Evolutionary conservation across 2,797 vertebrate genomes (phyloP), one percentile per base, ranked within the genome.

Genomic region (Acanthopagrus latus): DNA sequence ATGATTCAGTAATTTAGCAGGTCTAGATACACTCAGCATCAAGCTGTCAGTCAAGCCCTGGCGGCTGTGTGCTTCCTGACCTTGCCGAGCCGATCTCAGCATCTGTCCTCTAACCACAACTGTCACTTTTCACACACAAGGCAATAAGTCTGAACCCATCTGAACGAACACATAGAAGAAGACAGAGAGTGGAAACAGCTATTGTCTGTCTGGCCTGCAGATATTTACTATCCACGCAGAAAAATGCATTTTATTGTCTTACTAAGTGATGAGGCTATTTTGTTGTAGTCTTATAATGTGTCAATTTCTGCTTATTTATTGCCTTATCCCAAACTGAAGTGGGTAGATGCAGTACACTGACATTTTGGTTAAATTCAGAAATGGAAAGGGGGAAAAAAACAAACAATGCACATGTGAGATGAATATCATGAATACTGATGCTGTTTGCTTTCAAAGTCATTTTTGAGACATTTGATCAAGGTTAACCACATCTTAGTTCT

Each of bases 21-120:
- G 65, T 88, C 71, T 76, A 74, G 76, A 87, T 50, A 80, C 33
- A 78, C 77, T 87, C 58, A n/a, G 27, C 84, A 74, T 76, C 29
- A 12, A 88, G 86, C 86, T 93, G 89, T 89, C 89, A 92, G 89
- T 92, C 89, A 92, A 78, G 88, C 57, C 76, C 76, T 68, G 73
- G 66, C 70, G 56, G 76, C 80, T 82, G 82, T 60, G 84, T 13
- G 74, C 76, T 80, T 83, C 82, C 81, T 88, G 91, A 92, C 90
- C 90, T 91, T 90, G 85, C 75, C 1, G 58, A 84, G 83, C 74
- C 16, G 43, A 79, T 87, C 83, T 79, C 71, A 76, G 80, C 85
- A 89, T 93, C 81, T 88, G 82, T 89, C 89, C 82, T 82, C 82
- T 74, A 90, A 88, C 78, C 81, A 89, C 82, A 80, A 77, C 89